Evolutionary conservation across 92 coral and sea anemone genomes (phyloP).

Genomic region (Metridium senile): DNA sequence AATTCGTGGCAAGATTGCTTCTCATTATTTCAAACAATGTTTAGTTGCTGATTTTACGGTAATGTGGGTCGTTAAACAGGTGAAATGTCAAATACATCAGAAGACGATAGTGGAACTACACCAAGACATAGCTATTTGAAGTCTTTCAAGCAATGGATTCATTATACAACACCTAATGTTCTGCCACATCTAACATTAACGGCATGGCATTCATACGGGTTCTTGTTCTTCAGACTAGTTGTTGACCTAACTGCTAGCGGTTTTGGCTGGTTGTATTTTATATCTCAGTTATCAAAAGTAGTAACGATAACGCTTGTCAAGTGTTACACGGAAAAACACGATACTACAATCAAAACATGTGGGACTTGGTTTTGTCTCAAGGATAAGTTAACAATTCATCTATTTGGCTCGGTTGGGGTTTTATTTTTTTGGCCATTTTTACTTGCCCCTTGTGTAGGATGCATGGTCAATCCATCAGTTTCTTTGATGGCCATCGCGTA

Average conservation of each 20-base stretch:
- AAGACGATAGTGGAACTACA: not conserved
- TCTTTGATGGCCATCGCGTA: conserved; percentile 31
- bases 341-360: conserved; percentile 6
- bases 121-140: not conserved
- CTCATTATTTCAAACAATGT: no score
- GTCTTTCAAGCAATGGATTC: conserved; percentile 16
- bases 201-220: conserved; percentile 60
- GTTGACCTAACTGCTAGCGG: conserved; percentile 37
- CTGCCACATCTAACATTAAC: conserved; percentile 48
- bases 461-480: conserved; percentile 29
- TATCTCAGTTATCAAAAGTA: conserved; percentile 60
- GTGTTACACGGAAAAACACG: conserved; percentile 24
- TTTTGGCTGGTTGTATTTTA: conserved; percentile 51
- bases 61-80: no score
- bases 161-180: conserved; percentile 13
- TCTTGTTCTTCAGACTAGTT: conserved; percentile 48
- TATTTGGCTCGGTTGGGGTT: conserved; percentile 56
- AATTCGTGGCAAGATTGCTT: no score
- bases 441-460: conserved; percentile 54
- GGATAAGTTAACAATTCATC: conserved; percentile 43
- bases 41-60: no score
- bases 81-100: not conserved
- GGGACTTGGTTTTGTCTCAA: conserved; percentile 29
- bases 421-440: conserved; percentile 64
- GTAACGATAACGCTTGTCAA: conserved; percentile 21